Conservation (phyloP, 2,888 invertebrate genomes). For the Embidobia sp. region DNA sequence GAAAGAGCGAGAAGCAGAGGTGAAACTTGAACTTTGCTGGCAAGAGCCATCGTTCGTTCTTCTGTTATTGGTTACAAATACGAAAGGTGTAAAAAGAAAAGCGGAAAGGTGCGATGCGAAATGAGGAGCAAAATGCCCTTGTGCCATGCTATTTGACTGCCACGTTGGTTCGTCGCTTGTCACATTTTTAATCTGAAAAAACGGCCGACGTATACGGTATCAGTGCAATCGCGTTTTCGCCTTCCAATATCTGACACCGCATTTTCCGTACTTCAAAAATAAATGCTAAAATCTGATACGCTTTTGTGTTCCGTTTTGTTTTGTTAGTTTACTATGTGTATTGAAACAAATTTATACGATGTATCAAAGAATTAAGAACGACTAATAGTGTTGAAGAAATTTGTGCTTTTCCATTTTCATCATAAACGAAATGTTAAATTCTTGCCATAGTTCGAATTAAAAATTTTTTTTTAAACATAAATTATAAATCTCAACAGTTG, state of each 20-base stretch:
- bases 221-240: neutral
- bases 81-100: constrained; percentile 11
- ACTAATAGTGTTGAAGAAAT: constrained; percentile 4
- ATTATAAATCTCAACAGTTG: too few species aligned
- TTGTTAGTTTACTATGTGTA: neutral
- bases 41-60: constrained; percentile 55
- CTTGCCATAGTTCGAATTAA: too few species aligned
- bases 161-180: constrained; percentile 8
- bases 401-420: neutral
- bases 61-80: constrained; percentile 65
- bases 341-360: constrained; percentile 15
- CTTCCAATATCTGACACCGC: too few species aligned
- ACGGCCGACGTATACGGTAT: neutral
- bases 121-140: neutral
- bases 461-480: too few species aligned
- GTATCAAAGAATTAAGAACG: neutral
- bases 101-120: constrained; percentile 4
- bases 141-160: constrained; percentile 15
- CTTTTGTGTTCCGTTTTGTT: constrained; percentile 14
- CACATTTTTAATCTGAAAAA: constrained; percentile 38
- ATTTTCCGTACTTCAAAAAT: neutral
- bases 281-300: constrained; percentile 37
- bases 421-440: neutral
- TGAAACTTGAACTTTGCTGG: constrained; percentile 50
- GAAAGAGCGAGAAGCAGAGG: neutral